Evolutionary conservation across 2,888 invertebrate species (phyloP).

Genomic region (Crepidodera aurea): DNA sequence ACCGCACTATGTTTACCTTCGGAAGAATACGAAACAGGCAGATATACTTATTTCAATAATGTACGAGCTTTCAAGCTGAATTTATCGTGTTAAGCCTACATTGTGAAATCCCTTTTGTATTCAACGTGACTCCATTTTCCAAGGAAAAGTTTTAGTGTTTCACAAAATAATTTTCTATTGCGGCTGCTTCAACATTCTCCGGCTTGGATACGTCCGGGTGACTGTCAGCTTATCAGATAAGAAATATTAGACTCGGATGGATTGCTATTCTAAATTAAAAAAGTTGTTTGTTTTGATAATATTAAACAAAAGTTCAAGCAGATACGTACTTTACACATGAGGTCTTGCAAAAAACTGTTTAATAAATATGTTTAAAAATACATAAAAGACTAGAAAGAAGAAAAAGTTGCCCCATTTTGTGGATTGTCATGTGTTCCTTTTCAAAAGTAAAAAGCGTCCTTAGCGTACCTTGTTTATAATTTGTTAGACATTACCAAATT

Average conservation of each 20-base stretch:
- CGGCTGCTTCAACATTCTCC: background rate
- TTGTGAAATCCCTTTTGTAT: conserved; percentile 26
- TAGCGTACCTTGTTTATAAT: too few species aligned
- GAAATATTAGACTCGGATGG: conserved; percentile 10
- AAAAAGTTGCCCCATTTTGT: too few species aligned
- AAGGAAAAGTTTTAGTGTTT: conserved; percentile 27
- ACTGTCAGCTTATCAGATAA: conserved; percentile 7
- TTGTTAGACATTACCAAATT: too few species aligned
- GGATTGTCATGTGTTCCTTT: too few species aligned
- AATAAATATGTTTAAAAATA: too few species aligned
- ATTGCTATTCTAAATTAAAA: background rate
- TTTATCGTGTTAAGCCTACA: conserved; percentile 30
- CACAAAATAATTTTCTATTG: conserved; percentile 16
- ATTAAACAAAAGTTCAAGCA: too few species aligned
- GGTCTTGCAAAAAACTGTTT: too few species aligned
- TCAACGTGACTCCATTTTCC: conserved; percentile 23
- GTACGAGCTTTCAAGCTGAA: conserved; percentile 32
- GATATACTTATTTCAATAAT: conserved; percentile 35
- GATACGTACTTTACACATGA: too few species aligned
- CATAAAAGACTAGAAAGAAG: too few species aligned
- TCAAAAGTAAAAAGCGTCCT: too few species aligned
- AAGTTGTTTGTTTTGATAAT: background rate
- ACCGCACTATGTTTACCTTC: conserved; percentile 11
- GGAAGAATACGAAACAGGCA: conserved; percentile 25
- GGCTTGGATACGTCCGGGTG: background rate